Base-by-base conservation (phyloP, 2,888 invertebrate genomes). In the Exephanes ischioxanthus region DNA sequence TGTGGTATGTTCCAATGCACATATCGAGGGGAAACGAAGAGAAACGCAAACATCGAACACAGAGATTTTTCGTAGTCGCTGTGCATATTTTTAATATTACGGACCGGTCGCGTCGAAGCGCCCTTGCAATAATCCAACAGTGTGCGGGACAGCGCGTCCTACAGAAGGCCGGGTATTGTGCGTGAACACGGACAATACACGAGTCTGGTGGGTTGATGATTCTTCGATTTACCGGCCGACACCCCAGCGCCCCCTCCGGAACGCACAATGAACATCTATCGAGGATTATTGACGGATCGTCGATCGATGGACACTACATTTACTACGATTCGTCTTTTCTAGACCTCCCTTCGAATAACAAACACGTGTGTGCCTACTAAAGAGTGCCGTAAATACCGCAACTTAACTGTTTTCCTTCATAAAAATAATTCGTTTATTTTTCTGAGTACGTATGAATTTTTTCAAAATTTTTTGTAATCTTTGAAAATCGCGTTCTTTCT, bases 61-160 rank as follows among this genome's bases (percentile, higher is more conserved):
- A 45, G 11, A 9, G 58, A 19, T 73, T 53, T 79, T 33, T 45
- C 79, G 19, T 51, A 70, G 68, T 41, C 37, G 5, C 11, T 67
- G 51, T 85, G 81, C 63, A 85, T 85, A 85, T 82, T 82, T 75
- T 85, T 85, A 66, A 26, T 37, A 66, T 51, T 58, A 72, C 26
- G 45, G 58, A 51, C 66, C 63, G 22, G 63, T 33, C n/a, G 37
- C 37, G 19, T 33, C 19, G 16, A 72, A 37, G 33, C 58, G 37
- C 48, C 66, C 14, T 51, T 33, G 63, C 61, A 6, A 45, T 48
- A 51, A 51, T 41, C 61, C 33, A 4, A 7, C 48, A 48, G 26
- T 5, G 45, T 26, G 33, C 11, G 19, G 37, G n/a, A 19, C 33
- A 48, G 51, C 19, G 30, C 6, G 33, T 26, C 9, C 33, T n/a